These are phyloP conservation scores for Cacatua alba DNA, from an alignment of 2,113 vertebrate genomes.

Conservation along the genomic window DNA sequence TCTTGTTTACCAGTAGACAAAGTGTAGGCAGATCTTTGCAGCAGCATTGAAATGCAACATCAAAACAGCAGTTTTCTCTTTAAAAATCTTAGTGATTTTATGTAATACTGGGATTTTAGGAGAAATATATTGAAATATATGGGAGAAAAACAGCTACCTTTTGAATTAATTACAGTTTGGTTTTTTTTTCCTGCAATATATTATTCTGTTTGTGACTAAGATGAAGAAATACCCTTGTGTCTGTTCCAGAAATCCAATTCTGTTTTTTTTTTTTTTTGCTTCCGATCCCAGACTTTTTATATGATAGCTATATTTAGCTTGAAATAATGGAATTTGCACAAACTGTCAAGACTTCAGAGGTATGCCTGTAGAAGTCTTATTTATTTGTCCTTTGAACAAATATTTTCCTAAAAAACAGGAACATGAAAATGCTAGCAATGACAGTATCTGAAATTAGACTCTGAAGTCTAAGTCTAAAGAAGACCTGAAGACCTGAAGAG, in stretches of 20 bases:
- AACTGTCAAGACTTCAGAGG: background rate
- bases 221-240: slow-evolving; percentile 21
- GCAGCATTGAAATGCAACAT: background rate
- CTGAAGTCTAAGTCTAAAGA: background rate
- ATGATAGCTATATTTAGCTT: background rate
- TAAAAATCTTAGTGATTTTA: background rate
- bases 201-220: background rate
- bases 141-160: background rate
- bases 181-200: background rate
- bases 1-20: background rate
- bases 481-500: background rate
- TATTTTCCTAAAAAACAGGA: background rate
- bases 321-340: slow-evolving; percentile 23
- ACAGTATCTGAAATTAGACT: background rate
- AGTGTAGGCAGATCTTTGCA: background rate
- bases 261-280: background rate
- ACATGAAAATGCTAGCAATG: background rate
- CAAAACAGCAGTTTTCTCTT: background rate
- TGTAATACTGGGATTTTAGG: background rate
- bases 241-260: slow-evolving; percentile 1
- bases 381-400: slow-evolving; percentile 29
- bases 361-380: background rate
- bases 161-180: background rate
- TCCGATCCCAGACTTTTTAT: background rate
- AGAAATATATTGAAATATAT: background rate